Conservation (phyloP, 2,797 vertebrate species). For the Dicrostonyx torquatus region DNA sequence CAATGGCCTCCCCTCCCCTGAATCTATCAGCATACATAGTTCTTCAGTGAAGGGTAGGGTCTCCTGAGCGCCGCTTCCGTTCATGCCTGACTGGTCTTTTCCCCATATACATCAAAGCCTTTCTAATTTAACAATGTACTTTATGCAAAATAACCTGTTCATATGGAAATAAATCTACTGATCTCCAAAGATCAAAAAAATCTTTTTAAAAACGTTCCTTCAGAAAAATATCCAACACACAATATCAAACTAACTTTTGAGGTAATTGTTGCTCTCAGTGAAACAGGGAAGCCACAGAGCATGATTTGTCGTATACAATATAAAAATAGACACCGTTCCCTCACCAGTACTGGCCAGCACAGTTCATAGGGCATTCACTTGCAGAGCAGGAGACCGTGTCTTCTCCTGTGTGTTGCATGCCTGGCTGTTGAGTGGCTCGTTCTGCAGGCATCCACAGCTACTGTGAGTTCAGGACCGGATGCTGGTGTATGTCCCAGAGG, state of each 20-base stretch:
- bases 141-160: conserved; percentile 92
- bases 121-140: conserved; percentile 89
- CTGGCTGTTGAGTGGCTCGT: neutral
- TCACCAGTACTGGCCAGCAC: conserved; percentile 87
- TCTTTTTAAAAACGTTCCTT: conserved; percentile 87
- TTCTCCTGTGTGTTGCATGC: conserved; percentile 71
- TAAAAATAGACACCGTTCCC: conserved; percentile 89
- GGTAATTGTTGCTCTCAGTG: conserved; percentile 89
- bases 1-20: too few species aligned
- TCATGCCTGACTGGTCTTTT: neutral
- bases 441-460: neutral
- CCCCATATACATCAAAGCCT: conserved; percentile 58
- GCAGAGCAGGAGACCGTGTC: conserved; percentile 82
- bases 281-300: conserved; percentile 88
- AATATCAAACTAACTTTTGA: conserved; percentile 88
- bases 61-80: neutral
- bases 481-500: neutral
- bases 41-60: neutral
- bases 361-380: conserved; percentile 82
- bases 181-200: conserved; percentile 86
- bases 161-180: conserved; percentile 91
- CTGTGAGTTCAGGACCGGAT: neutral
- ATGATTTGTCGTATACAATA: conserved; percentile 87
- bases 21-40: neutral
- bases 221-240: conserved; percentile 88